A percentile compares a stretch with the other conserved stretches of the same genome.
Evolutionary conservation across 30 jellyfish, hydroid and myxozoan genomes (phyloP).

Genomic region (Pseudorhiza aurosa): DNA sequence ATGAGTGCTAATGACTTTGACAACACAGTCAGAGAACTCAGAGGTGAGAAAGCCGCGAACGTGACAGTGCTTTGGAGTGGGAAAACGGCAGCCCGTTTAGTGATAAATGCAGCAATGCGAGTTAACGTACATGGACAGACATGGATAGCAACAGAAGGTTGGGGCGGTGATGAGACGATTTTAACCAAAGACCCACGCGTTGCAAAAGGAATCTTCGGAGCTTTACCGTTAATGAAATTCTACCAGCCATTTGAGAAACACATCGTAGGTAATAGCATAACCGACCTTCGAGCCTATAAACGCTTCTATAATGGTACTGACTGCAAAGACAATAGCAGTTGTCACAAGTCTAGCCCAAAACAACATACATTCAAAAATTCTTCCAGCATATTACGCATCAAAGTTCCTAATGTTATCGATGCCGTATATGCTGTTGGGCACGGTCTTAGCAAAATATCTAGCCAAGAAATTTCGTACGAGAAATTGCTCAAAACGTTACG

Average conservation of each 20-base stretch:
- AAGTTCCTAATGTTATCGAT: constrained; percentile 56
- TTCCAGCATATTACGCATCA: constrained; percentile 19
- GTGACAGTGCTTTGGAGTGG: constrained; percentile 76
- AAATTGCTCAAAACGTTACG: constrained; percentile 23
- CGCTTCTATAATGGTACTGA: background rate
- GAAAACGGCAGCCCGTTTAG: constrained; percentile 43
- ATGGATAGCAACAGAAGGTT: constrained; percentile 84
- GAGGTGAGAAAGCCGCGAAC: constrained; percentile 19
- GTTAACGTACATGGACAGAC: constrained; percentile 13
- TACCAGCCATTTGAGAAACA: constrained; percentile 33
- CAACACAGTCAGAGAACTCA: background rate
- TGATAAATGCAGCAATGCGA: constrained; percentile 34
- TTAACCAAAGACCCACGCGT: constrained; percentile 41
- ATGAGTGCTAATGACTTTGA: constrained; percentile 12
- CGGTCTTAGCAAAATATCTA: constrained; percentile 30
- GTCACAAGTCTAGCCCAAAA: constrained; percentile 1
- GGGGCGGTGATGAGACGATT: constrained; percentile 56
- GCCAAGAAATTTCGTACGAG: constrained; percentile 6
- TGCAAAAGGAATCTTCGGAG: constrained; percentile 60
- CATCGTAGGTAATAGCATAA: constrained; percentile 4
- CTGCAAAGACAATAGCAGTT: background rate
- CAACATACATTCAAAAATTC: background rate
- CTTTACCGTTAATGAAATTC: constrained; percentile 39
- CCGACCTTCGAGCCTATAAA: background rate
- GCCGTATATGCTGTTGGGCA: constrained; percentile 68